phyloP scores from a whole-genome alignment of 2,113 vertebrate species.

The Naja naja region DNA sequence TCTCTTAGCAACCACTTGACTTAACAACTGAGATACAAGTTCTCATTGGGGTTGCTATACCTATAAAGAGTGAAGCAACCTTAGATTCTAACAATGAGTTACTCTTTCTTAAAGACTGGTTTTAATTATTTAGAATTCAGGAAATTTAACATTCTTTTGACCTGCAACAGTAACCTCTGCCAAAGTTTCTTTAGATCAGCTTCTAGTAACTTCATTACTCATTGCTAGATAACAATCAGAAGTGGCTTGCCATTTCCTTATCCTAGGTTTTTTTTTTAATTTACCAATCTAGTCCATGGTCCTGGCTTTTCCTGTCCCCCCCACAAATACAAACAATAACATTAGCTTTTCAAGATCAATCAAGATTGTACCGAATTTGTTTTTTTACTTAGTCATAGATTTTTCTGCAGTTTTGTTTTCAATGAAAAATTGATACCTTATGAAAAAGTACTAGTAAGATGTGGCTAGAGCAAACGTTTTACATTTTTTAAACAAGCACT shows the following conservation, averaged over 20 bases:
- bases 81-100: not conserved
- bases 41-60: not conserved
- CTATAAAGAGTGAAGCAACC: not conserved
- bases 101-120: not conserved
- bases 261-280: not conserved
- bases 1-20: not conserved
- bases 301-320: not conserved
- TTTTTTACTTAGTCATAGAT: not conserved
- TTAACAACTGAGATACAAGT: not conserved
- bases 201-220: not conserved
- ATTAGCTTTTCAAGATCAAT: not conserved
- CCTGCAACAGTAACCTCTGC: not conserved
- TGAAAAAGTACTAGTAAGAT: not conserved
- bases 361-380: not conserved
- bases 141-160: not conserved
- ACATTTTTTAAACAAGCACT: not conserved
- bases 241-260: not conserved
- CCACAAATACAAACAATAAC: not conserved
- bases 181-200: not conserved
- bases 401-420: not conserved
- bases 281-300: not conserved
- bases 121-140: not conserved
- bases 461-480: not conserved
- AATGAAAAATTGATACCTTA: not conserved
- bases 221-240: not conserved